phyloP scores from a whole-genome alignment of 2,888 invertebrate genomes.

The Dryocosmus kuriphilus region DNA sequence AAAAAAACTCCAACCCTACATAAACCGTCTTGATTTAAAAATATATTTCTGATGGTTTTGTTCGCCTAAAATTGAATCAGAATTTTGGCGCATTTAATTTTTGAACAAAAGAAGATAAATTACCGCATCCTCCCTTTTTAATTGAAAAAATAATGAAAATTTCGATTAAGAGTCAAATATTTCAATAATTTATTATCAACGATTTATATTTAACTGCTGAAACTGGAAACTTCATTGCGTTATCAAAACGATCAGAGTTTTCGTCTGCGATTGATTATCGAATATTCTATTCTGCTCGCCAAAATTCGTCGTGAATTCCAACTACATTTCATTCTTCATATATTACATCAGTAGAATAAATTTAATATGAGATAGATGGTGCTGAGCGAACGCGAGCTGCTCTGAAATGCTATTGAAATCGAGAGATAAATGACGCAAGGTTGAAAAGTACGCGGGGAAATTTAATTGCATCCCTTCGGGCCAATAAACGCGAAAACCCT shows the following conservation, averaged over 20 bases:
- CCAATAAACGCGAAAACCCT: not conserved
- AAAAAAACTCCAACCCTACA: not conserved
- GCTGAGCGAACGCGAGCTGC: not conserved
- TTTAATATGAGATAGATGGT: conserved; percentile 23
- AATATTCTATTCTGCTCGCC: conserved; percentile 6
- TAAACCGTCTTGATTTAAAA: not conserved
- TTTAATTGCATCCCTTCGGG: conserved; percentile 27
- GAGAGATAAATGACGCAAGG: conserved; percentile 13
- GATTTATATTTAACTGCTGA: conserved; percentile 18
- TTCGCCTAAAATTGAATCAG: not conserved
- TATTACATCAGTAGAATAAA: conserved; percentile 21
- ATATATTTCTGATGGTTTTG: not conserved
- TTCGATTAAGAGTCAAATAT: not conserved
- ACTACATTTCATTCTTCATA: not conserved
- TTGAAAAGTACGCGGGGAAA: conserved; percentile 26
- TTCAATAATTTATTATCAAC: not conserved
- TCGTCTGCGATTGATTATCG: conserved; percentile 6
- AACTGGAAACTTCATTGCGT: conserved; percentile 5
- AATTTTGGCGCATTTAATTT: not conserved
- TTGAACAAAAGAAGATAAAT: not conserved
- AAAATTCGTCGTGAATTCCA: not conserved
- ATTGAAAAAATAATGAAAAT: conserved; percentile 11
- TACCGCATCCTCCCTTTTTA: not conserved
- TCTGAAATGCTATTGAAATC: conserved; percentile 22
- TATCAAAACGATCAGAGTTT: not conserved